Base-by-base conservation (phyloP, 2,888 invertebrate species). In the Mechanitis messenoides region DNA sequence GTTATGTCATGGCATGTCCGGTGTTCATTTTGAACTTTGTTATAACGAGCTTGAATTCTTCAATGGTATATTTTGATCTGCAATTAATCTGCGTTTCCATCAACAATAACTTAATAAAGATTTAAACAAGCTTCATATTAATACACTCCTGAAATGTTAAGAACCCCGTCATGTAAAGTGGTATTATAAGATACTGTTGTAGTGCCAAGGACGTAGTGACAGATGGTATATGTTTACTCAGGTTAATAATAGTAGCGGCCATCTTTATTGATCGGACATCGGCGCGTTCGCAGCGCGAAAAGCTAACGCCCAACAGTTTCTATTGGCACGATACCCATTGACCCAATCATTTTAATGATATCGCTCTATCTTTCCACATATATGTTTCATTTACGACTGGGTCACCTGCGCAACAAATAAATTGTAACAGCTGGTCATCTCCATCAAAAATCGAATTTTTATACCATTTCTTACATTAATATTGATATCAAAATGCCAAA, bases 1-100 rank as follows among this genome's bases (percentile, higher is more conserved):
- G 87, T 86, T 83, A 85, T 84, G 80, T 79, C 79, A 78, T 75
- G 85, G 86, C 74, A 87, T 87, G 86, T 87, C 87, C 87, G 87
- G 87, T 82, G 76, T 72, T 80, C 80, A 80, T 78, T 71, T 74
- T 79, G 80, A 81, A 82, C 81, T 82, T 84, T 81, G 83, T 84
- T 78, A 69, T 68, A 74, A 76, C 74, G 74, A 76, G 53, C 65
- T 68, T 79, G 77, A 78, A 74, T 76, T 78, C 72, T 75, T 75
- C 65, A 65, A 66, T 31, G n/a, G 63, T 71, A 69, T 76, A 78
- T 78, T 80, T 82, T 82, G 78, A 83, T 80, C 71, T 80, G 75
- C 71, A 67, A 64, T 61, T 79, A 80, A 82, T 80, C 76, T 72
- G 60, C 61, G 65, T 72, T 78, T 77, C 74, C 71, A 72, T 77